These are phyloP conservation scores for Proales similis DNA, from an alignment of 1,140 invertebrate genomes.

Conservation along the genomic window DNA sequence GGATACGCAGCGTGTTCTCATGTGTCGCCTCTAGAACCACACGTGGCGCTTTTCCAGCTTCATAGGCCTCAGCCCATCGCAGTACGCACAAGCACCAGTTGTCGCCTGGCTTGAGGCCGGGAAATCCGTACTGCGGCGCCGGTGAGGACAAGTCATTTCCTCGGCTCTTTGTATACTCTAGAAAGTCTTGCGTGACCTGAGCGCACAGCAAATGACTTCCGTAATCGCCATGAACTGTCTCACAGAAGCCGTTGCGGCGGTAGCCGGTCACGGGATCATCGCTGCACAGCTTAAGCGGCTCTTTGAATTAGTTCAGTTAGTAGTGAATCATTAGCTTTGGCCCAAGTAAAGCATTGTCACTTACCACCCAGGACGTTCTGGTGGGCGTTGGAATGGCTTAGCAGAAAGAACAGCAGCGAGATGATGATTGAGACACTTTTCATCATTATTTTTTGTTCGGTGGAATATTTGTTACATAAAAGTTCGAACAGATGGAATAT, in stretches of 20 bases:
- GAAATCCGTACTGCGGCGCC: not conserved
- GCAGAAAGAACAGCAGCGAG: too few relatives aligned
- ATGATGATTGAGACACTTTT: too few relatives aligned
- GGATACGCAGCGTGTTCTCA: not conserved
- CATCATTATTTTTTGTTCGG: too few relatives aligned
- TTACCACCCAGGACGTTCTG: too few relatives aligned
- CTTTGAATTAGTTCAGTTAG: not conserved
- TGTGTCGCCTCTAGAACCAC: conserved; percentile 14
- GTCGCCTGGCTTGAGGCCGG: conserved; percentile 25
- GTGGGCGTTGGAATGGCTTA: too few relatives aligned
- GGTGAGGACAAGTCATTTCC: conserved; percentile 36
- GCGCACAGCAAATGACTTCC: conserved; percentile 25
- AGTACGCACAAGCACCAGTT: conserved; percentile 34
- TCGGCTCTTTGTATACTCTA: conserved; percentile 19
- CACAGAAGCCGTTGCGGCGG: conserved; percentile 19
- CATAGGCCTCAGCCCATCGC: conserved; percentile 27
- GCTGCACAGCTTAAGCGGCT: conserved; percentile 14
- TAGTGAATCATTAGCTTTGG: not conserved
- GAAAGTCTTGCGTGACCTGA: conserved; percentile 23
- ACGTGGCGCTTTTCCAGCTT: conserved; percentile 9
- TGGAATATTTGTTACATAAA: too few relatives aligned
- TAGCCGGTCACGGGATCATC: conserved; percentile 22
- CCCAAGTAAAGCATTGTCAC: too few relatives aligned
- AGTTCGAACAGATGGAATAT: too few relatives aligned
- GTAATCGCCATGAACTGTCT: conserved; percentile 2